Evolutionary conservation across 2,113 vertebrate species (phyloP).

Genomic region (Illadopsis cleaveri): DNA sequence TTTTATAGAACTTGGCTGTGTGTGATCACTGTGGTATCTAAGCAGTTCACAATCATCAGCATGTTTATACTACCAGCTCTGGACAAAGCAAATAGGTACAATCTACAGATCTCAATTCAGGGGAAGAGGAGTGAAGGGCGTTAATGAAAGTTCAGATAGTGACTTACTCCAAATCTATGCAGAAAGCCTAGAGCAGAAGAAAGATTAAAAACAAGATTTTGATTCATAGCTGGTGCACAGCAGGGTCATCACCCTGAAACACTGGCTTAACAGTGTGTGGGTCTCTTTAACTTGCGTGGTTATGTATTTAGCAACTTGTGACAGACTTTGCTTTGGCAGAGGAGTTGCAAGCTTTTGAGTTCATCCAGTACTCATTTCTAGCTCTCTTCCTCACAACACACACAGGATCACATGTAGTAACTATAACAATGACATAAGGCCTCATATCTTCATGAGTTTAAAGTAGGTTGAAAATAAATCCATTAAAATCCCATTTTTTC

Average conservation of each 20-base stretch:
- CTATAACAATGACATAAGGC: not conserved
- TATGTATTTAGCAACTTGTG: slow-evolving; percentile 22
- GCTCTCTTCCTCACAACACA: not conserved
- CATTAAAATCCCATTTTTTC: not conserved
- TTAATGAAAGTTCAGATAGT: not conserved
- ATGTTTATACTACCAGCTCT: not conserved
- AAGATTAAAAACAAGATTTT: not conserved
- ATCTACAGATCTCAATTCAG: not conserved
- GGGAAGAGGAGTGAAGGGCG: not conserved
- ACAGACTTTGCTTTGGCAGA: slow-evolving; percentile 22
- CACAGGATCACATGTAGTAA: not conserved
- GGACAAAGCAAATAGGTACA: not conserved
- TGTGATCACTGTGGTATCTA: not conserved
- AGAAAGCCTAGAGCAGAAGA: not conserved
- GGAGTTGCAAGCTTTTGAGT: not conserved
- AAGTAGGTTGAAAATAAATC: slow-evolving; percentile 10
- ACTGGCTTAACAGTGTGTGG: not conserved
- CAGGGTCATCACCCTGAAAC: not conserved
- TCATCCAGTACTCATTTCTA: slow-evolving; percentile 10
- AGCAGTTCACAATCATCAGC: not conserved
- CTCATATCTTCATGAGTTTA: not conserved
- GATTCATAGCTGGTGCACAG: not conserved
- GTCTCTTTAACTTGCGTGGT: not conserved
- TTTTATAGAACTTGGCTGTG: not conserved
- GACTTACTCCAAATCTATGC: not conserved